phyloP scores from a whole-genome alignment of 2,888 invertebrate species.

The Mechanitis messenoides region DNA sequence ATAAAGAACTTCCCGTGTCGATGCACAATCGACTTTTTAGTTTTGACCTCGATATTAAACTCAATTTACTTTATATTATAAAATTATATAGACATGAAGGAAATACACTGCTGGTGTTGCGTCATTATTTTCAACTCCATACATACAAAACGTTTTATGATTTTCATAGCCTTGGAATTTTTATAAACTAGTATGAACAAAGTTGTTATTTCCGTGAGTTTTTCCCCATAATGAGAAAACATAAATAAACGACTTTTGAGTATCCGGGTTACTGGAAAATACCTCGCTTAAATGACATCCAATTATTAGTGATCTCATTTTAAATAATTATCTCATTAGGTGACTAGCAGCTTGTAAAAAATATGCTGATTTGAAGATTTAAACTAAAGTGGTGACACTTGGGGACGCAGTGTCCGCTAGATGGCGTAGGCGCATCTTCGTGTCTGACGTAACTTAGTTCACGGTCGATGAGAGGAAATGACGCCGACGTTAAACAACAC shows the following conservation, averaged over 20 bases:
- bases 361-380: not conserved
- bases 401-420: slow-evolving; percentile 47
- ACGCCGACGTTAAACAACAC: slow-evolving; percentile 61
- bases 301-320: slow-evolving; percentile 27
- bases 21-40: slow-evolving; percentile 38
- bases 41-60: slow-evolving; percentile 43
- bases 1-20: slow-evolving; percentile 57
- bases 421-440: slow-evolving; percentile 60
- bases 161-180: not conserved
- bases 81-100: not conserved
- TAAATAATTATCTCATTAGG: not conserved
- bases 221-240: slow-evolving; percentile 9
- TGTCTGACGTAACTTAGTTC: slow-evolving; percentile 71
- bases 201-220: slow-evolving; percentile 4
- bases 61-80: slow-evolving; percentile 11
- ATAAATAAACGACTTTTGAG: slow-evolving; percentile 10
- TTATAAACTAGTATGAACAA: not conserved
- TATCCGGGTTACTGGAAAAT: slow-evolving; percentile 27
- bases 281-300: slow-evolving; percentile 26
- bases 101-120: not conserved
- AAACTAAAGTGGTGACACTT: not conserved
- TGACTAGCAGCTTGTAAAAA: not conserved
- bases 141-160: not conserved
- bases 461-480: slow-evolving; percentile 74
- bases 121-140: not conserved